Percentiles rank a stretch among this genome's conserved stretches.
Evolutionary conservation across 1,140 invertebrate species (phyloP).

Genomic region (Diabrotica virgifera): DNA sequence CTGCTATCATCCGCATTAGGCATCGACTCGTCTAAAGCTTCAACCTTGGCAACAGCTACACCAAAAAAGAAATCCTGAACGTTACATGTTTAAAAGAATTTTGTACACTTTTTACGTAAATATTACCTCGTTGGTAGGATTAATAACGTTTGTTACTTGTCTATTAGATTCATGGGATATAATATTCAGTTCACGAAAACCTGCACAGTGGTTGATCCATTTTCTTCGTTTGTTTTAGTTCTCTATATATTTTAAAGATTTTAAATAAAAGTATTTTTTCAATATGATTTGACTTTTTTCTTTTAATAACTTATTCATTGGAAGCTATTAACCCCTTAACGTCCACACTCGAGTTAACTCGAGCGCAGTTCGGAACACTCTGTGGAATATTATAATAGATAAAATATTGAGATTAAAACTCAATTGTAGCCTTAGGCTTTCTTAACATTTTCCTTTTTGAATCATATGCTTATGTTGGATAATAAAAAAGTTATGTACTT

Average conservation of each 20-base stretch:
- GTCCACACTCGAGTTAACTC: too few relatives aligned
- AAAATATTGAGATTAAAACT: too few relatives aligned
- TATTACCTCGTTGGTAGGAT: conserved; percentile 1
- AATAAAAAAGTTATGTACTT: too few relatives aligned
- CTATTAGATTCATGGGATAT: neutral
- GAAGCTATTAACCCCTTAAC: too few relatives aligned
- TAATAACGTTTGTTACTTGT: neutral
- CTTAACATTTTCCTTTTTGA: too few relatives aligned
- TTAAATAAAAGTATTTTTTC: conserved; percentile 3
- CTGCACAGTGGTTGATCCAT: neutral
- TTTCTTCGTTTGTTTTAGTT: neutral
- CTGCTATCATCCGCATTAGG: conserved; percentile 56
- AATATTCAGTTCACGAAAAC: neutral
- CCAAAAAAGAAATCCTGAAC: conserved; percentile 27
- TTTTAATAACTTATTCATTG: too few relatives aligned
- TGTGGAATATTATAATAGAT: too few relatives aligned
- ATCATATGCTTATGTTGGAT: too few relatives aligned
- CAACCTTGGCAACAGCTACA: conserved; percentile 14
- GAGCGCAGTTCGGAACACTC: too few relatives aligned
- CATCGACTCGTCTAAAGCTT: conserved; percentile 36
- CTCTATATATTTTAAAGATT: neutral
- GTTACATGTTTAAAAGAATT: neutral
- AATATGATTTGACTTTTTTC: neutral
- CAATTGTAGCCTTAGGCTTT: too few relatives aligned
- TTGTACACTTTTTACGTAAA: conserved; percentile 1